These are phyloP conservation scores for Pygoscelis adeliae DNA, from an alignment of 2,113 vertebrate species.

Conservation along the genomic window DNA sequence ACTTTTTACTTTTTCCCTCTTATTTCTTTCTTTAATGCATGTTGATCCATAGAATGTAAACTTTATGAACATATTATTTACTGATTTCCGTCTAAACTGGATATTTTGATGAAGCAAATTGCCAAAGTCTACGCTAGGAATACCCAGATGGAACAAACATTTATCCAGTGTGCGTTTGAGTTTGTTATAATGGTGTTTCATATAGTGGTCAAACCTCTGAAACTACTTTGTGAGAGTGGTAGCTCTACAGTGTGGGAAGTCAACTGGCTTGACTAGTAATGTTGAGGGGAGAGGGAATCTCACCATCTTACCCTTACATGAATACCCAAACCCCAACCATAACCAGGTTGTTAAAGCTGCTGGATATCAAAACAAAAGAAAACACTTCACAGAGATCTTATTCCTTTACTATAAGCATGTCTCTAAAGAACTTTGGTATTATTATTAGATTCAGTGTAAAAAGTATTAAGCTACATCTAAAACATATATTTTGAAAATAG, in stretches of 20 bases:
- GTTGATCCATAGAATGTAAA: not conserved
- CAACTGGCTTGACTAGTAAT: not conserved
- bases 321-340: not conserved
- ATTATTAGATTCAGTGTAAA: not conserved
- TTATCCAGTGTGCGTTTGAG: not conserved
- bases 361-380: not conserved
- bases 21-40: not conserved
- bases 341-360: not conserved
- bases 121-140: not conserved
- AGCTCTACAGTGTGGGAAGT: not conserved
- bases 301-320: not conserved
- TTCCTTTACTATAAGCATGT: not conserved
- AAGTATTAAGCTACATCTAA: not conserved
- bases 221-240: not conserved
- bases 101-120: not conserved
- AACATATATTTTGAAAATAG: not conserved
- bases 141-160: not conserved
- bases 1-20: not conserved
- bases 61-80: not conserved
- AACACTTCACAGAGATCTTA: not conserved
- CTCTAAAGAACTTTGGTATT: not conserved
- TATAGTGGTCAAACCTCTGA: not conserved
- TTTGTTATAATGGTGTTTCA: not conserved
- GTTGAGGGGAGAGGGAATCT: not conserved
- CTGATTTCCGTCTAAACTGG: not conserved